Base-by-base conservation (phyloP, 2,113 vertebrate genomes). In the Nothoprocta pentlandii region DNA sequence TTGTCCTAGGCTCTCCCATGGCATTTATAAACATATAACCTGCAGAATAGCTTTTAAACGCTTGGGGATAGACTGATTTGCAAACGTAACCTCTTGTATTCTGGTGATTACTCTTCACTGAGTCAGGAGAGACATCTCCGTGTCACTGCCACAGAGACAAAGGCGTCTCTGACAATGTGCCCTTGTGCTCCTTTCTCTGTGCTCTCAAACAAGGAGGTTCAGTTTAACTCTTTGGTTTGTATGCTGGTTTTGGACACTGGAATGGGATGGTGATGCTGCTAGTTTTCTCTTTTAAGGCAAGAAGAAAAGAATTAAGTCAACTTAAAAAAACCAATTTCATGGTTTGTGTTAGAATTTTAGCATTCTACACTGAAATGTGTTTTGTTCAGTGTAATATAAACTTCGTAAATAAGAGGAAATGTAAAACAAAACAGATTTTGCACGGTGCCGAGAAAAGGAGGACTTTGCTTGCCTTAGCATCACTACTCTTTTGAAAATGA, bases 81-180 rank as follows among this genome's bases (percentile, higher is more conserved):
- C 81, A 95, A 91, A 84, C 85, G 69, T 47, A 15, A 54, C 78
- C 81, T 28, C 81, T 82, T 59, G 88, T 94, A 39, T 74, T 42
- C 85, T 81, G 85, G 75, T 77, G 34, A 92, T 96, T 93, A 92
- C 94, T 93, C 95, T 75, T 69, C 74, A 53, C 75, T 94, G 97
- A 97, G 93, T 96, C 96, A 96, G 96, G 85, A 94, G 93, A 79
- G 90, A 97, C 93, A 34, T 98, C 97, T 97, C 97, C 94, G 34
- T 97, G 90, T 94, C 85, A 56, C 78, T 97, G 97, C 94, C 94
- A 90, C 12, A 2, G 81, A 93, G 88, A 92, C 95, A 87, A 89
- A 86, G 85, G 23, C 5, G 9, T 23, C 12, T 63, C 94, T 92
- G 87, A 97, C 96, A 96, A 93, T 96, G 95, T 62, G 82, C 80